Base-by-base conservation (phyloP, 2,113 vertebrate genomes). In the Hucho hucho region DNA sequence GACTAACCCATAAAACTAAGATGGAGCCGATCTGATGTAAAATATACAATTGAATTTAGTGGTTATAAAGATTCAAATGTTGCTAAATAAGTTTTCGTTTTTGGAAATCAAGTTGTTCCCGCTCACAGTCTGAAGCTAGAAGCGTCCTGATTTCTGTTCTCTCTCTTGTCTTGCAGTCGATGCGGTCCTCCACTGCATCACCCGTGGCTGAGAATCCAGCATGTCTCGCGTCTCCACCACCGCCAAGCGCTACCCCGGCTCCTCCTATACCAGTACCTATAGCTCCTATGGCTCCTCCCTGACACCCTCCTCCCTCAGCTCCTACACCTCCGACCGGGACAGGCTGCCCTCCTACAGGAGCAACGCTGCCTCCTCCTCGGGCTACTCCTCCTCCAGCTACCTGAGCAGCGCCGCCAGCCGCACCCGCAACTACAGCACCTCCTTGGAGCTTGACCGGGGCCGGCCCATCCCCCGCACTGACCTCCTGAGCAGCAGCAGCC, bases 221-320 rank as follows among this genome's bases (percentile, higher is more conserved):
- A 96, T 98, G 97, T 98, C 97, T 88, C 97, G 97, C 79, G 93
- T 43, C 37, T 43, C 37, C 37, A 43, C 97, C 86, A 96, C 95
- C 37, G 92, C 97, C 91, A 98, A 97, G 93, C 95, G 96, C 49
- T 96, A 95, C 24, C 83, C 83, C 61, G 91, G 92, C 88, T 83
- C 93, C 67, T 92, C 93, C 90, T 96, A 93, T 84, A 90, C 92
- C 9, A 89, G 92, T 81, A 91, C 92, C 89, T 98, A 96, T 92
- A 93, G 91, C 89, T 94, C 94, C 83, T 97, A 96, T 83, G 81
- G 89, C 81, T 92, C 94, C 74, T 94, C 95, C 86, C 77, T 93
- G 87, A 93, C 93, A 12, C 93, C 96, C 29, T 86, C 96, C 28
- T 86, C 92, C 69, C 87, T 96, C 79, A 75, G 93, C 78, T 76